Evolutionary conservation across 2,888 invertebrate species (phyloP).

Genomic region (Argynnis bischoffii): DNA sequence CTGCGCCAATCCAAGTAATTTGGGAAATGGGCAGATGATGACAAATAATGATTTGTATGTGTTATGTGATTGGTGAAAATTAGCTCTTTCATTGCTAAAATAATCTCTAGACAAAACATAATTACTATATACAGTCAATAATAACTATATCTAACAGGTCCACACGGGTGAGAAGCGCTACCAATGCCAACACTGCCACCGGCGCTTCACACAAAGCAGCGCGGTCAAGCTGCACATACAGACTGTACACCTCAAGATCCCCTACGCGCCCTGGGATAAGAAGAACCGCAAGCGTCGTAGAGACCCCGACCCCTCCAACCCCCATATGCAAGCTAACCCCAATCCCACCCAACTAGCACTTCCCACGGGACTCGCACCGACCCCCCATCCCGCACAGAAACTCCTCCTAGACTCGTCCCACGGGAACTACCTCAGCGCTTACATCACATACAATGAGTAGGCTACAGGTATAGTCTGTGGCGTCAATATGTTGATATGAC

Average conservation of each 20-base stretch:
- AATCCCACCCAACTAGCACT: not conserved
- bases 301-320: constrained; percentile 48
- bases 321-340: constrained; percentile 28
- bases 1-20: too few species aligned
- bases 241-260: constrained; percentile 75
- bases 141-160: not conserved
- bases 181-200: constrained; percentile 73
- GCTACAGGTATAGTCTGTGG: too few species aligned
- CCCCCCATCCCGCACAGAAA: constrained; percentile 11
- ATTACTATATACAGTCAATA: too few species aligned
- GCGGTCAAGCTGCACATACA: constrained; percentile 78
- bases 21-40: too few species aligned
- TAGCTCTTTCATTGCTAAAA: too few species aligned
- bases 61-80: too few species aligned
- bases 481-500: too few species aligned
- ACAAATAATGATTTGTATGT: too few species aligned
- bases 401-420: constrained; percentile 21
- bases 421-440: constrained; percentile 40
- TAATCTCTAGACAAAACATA: too few species aligned
- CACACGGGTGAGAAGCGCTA: constrained; percentile 76
- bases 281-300: constrained; percentile 65
- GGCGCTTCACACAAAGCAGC: constrained; percentile 74
- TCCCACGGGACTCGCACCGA: constrained; percentile 15
- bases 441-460: constrained; percentile 39
- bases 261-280: constrained; percentile 78